These are phyloP conservation scores for Solenopsis invicta DNA, from an alignment of 1,140 invertebrate genomes.

Conservation along the genomic window DNA sequence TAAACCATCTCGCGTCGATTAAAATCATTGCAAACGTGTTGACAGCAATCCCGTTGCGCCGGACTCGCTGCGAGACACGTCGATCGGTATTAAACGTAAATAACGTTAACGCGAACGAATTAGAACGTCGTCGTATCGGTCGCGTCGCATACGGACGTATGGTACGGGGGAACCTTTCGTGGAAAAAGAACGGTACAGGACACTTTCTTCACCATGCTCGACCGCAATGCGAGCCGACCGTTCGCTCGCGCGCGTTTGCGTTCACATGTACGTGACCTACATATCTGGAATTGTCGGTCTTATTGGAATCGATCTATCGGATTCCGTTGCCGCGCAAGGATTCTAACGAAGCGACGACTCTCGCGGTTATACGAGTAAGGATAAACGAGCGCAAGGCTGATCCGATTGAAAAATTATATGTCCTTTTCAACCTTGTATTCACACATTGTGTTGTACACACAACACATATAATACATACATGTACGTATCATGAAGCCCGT, in stretches of 20 bases:
- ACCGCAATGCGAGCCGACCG: constrained; percentile 11
- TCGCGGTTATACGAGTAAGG: background rate
- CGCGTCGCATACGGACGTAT: background rate
- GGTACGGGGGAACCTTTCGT: constrained; percentile 9
- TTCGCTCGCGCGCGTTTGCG: background rate
- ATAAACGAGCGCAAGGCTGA: constrained; percentile 28
- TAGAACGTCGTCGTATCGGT: constrained; percentile 1
- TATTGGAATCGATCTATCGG: constrained; percentile 59
- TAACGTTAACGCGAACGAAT: background rate
- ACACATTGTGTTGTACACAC: too few species aligned
- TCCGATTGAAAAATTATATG: constrained; percentile 24
- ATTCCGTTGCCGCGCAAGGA: constrained; percentile 51
- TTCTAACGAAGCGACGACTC: constrained; percentile 37
- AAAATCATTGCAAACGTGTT: background rate
- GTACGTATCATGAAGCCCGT: background rate
- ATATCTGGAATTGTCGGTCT: constrained; percentile 41
- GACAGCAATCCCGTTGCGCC: background rate
- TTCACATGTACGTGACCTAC: constrained; percentile 51
- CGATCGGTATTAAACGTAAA: background rate
- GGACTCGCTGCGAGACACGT: background rate
- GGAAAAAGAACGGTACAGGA: constrained; percentile 42
- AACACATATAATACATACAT: too few species aligned
- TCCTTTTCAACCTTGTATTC: background rate
- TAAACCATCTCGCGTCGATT: background rate
- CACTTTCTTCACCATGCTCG: constrained; percentile 63